Base-by-base conservation (phyloP, 2,797 vertebrate species). In the Chrosomus eos region DNA sequence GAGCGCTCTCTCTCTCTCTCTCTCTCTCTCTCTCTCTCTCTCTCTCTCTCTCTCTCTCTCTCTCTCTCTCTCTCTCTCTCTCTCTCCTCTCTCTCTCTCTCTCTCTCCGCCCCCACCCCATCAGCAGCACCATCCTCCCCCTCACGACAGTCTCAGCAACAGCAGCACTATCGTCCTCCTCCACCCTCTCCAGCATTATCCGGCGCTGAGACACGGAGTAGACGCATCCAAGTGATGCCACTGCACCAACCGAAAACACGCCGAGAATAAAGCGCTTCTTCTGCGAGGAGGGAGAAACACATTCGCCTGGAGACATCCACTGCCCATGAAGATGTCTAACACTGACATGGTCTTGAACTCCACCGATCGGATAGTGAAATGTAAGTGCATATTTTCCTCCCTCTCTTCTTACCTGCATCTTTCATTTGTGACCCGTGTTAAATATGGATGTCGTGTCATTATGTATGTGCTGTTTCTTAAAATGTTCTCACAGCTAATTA, bases 301-400 rank as follows among this genome's bases (percentile, higher is more conserved):
- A 67, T 85, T 85, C 83, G 55, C 77, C 83, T 80, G 70, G 87
- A 89, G 88, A 88, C 79, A 74, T 88, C 83, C 84, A 82, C 85
- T 87, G 75, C 83, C 90, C 93, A 95, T 96, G 95, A 96, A 96
- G 95, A 96, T 96, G 95, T 96, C 95, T 92, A 96, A 95, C 95
- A 91, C 91, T 90, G 95, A 96, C 95, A 94, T 95, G 93, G 95
- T 94, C 93, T 91, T 95, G 90, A 95, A 94, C 93, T 92, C 94
- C 93, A 87, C 95, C 90, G 95, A 96, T 85, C 93, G 95, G 93
- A 60, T 95, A 94, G 95, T 96, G 87, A 96, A 96, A 95, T 95
- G 95, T 96, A 92, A 94, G 95, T 95, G 73, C 86, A 55, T 77
- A 83, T 79, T 43, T 81, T 89, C 4, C 45, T 4, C 11, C 87